A percentile compares a stretch with the other conserved stretches of the same genome.
phyloP scores from a whole-genome alignment of 2,797 vertebrate genomes.

The Chromobotia macracanthus region DNA sequence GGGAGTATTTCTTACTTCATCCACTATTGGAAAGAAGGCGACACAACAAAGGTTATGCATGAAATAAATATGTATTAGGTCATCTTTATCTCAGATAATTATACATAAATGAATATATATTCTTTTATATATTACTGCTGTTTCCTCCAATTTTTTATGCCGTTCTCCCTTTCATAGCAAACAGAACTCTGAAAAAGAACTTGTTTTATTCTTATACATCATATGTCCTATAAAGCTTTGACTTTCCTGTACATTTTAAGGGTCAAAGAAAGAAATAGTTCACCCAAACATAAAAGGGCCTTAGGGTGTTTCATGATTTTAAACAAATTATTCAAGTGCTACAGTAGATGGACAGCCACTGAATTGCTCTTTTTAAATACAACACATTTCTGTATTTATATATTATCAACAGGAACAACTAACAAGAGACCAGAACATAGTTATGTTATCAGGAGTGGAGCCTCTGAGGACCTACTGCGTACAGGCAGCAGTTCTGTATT shows the following conservation, averaged over 20 bases:
- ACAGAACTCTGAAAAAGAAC: background rate
- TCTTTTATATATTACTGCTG: background rate
- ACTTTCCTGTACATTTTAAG: background rate
- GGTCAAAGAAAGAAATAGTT: background rate
- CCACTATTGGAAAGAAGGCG: slow-evolving; percentile 37
- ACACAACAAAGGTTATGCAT: slow-evolving; percentile 21
- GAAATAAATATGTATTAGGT: background rate
- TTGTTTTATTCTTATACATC: background rate
- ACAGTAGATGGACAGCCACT: no score
- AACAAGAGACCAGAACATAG: slow-evolving; percentile 43
- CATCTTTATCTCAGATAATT: no score
- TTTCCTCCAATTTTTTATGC: background rate
- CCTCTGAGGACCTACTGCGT: slow-evolving; percentile 69
- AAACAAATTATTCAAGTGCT: no score
- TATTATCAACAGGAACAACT: background rate
- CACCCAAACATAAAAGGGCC: background rate
- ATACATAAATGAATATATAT: background rate
- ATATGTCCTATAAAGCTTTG: background rate
- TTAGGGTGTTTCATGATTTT: background rate
- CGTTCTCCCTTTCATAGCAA: background rate
- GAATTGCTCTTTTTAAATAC: background rate
- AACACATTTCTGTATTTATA: background rate
- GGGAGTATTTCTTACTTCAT: background rate
- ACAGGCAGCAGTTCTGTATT: slow-evolving; percentile 55
- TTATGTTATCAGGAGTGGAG: slow-evolving; percentile 60